phyloP scores from a whole-genome alignment of 1,140 invertebrate genomes.

The Orius insidiosus region DNA sequence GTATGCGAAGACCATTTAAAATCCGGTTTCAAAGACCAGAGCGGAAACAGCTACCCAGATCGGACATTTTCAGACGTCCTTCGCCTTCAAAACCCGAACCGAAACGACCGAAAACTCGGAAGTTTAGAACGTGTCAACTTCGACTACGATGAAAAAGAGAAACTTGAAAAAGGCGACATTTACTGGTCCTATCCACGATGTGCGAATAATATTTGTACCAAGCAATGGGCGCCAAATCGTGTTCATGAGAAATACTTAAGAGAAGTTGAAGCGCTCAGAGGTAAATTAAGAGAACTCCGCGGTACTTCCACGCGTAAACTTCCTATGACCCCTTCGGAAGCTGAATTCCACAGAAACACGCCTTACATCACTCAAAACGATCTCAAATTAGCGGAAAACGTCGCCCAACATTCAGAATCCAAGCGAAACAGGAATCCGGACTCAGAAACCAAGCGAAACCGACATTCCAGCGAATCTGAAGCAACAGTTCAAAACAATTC shows the following conservation, averaged over 20 bases:
- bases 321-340: conserved; percentile 1
- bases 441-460: conserved; percentile 8
- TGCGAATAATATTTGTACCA: conserved; percentile 1
- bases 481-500: not conserved
- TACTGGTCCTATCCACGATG: not conserved
- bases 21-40: conserved; percentile 4
- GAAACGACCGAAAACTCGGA: not conserved
- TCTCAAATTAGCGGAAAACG: not conserved
- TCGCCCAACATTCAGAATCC: not conserved
- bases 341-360: not conserved
- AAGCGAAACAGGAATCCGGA: not conserved
- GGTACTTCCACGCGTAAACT: conserved; percentile 9
- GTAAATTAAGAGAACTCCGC: conserved; percentile 15
- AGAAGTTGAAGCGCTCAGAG: conserved; percentile 17
- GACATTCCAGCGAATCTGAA: conserved; percentile 14
- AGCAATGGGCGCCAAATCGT: conserved; percentile 3
- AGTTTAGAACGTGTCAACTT: not conserved
- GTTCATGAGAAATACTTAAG: conserved; percentile 18
- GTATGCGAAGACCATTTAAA: conserved; percentile 9
- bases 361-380: too few species aligned
- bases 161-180: not conserved
- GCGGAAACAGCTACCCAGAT: not conserved
- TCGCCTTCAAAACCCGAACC: not conserved
- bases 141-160: not conserved
- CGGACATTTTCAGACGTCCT: not conserved